A percentile compares a stretch with the other conserved stretches of the same genome.
Conservation (phyloP, 2,888 invertebrate species). For the Carabus problematicus region DNA sequence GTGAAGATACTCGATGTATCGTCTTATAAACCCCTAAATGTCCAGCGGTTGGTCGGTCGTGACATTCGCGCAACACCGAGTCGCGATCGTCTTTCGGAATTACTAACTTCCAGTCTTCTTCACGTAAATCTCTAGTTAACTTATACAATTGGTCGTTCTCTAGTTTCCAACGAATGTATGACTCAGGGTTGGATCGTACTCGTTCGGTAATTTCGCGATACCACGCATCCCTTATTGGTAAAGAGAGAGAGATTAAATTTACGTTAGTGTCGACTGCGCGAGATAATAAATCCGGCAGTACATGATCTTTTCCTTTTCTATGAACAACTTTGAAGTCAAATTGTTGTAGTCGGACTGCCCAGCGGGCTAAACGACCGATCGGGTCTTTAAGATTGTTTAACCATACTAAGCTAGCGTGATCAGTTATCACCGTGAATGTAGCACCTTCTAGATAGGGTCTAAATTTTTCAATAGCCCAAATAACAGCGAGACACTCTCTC, state of each 20-base stretch:
- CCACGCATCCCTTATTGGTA: constrained; percentile 9
- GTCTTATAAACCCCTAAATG: too few relatives aligned
- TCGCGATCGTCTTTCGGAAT: constrained; percentile 3
- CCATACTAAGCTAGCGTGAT: constrained; percentile 25
- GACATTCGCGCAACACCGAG: too few relatives aligned
- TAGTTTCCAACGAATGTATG: background rate
- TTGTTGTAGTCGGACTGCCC: constrained; percentile 41
- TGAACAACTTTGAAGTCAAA: constrained; percentile 39
- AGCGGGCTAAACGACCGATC: constrained; percentile 35
- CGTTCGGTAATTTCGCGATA: background rate
- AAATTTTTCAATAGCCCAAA: too few relatives aligned
- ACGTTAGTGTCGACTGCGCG: constrained; percentile 19
- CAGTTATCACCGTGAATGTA: too few relatives aligned
- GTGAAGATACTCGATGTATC: too few relatives aligned
- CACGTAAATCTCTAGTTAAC: too few relatives aligned
- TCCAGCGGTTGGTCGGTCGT: too few relatives aligned
- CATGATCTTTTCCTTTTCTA: constrained; percentile 43
- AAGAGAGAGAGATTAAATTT: background rate
- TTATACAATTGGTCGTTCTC: too few relatives aligned
- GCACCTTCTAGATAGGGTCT: too few relatives aligned
- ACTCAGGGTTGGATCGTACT: background rate
- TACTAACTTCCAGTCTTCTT: too few relatives aligned
- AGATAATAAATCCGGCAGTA: constrained; percentile 44
- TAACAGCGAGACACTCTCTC: too few relatives aligned
- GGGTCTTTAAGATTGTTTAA: constrained; percentile 41